These are phyloP conservation scores for Drosophila equinoxialis DNA, from an alignment of 1,140 invertebrate genomes.

Conservation along the genomic window DNA sequence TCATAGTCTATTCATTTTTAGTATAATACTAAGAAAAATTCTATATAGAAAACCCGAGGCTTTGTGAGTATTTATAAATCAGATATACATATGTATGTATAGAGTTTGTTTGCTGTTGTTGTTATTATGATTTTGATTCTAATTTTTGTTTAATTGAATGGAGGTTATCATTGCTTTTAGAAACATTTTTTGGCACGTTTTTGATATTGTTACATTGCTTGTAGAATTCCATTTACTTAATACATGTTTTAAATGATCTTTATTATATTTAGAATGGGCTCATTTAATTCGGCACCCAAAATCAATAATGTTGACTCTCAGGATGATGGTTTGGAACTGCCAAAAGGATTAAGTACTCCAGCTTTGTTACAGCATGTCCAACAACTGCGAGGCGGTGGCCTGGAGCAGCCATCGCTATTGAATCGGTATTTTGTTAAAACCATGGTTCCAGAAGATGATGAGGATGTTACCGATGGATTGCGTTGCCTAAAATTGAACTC, in stretches of 20 bases:
- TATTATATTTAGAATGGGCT: slow-evolving; percentile 86
- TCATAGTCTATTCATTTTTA: slow-evolving; percentile 76
- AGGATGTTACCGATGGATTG: slow-evolving; percentile 78
- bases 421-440: slow-evolving; percentile 71
- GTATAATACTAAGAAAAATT: slow-evolving; percentile 75
- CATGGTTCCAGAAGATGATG: slow-evolving; percentile 7
- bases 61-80: slow-evolving; percentile 65
- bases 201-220: slow-evolving; percentile 7
- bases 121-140: slow-evolving; percentile 10
- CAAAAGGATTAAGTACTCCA: slow-evolving; percentile 83
- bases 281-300: slow-evolving; percentile 88
- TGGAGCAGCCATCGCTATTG: slow-evolving; percentile 63
- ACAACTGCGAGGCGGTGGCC: slow-evolving; percentile 58
- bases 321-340: slow-evolving; percentile 86
- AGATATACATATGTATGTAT: slow-evolving; percentile 23
- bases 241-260: background rate
- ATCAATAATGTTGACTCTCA: slow-evolving; percentile 87
- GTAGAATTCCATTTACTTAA: background rate
- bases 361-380: slow-evolving; percentile 85
- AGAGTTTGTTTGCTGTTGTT: slow-evolving; percentile 26
- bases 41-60: slow-evolving; percentile 69
- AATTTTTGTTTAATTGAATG: no score
- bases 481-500: slow-evolving; percentile 83
- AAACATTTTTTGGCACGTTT: slow-evolving; percentile 29
- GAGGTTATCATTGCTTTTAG: slow-evolving; percentile 25